A percentile compares a stretch with the other conserved stretches of the same genome.
phyloP scores from a whole-genome alignment of 2,888 invertebrate species.

The Boloria euphrosyne region DNA sequence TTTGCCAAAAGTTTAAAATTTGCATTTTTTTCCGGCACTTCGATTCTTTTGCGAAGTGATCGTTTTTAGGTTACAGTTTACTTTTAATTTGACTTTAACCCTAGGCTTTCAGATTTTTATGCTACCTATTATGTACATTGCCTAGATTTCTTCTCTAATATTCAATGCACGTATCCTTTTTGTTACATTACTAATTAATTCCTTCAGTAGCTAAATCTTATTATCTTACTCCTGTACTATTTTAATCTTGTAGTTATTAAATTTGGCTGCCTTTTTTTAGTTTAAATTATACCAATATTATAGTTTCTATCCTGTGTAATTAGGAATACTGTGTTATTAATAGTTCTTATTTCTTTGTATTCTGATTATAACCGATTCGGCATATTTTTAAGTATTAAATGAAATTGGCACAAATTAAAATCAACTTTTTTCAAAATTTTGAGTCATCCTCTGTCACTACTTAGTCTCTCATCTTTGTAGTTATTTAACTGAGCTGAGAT shows the following conservation, averaged over 20 bases:
- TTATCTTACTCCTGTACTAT: slow-evolving; percentile 6
- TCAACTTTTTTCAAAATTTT: slow-evolving; percentile 27
- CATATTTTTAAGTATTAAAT: slow-evolving; percentile 52
- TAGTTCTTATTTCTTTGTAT: slow-evolving; percentile 52
- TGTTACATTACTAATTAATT: slow-evolving; percentile 37
- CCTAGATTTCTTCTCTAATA: slow-evolving; percentile 39
- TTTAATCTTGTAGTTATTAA: slow-evolving; percentile 16
- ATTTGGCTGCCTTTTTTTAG: slow-evolving; percentile 35
- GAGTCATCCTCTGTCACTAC: slow-evolving; percentile 60
- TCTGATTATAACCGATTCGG: slow-evolving; percentile 60
- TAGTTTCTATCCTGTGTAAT: slow-evolving; percentile 39
- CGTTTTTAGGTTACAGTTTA: slow-evolving; percentile 36
- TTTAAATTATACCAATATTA: slow-evolving; percentile 32
- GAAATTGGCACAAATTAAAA: slow-evolving; percentile 61
- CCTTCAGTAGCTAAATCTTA: slow-evolving; percentile 16
- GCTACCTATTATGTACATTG: slow-evolving; percentile 30
- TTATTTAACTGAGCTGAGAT: no score
- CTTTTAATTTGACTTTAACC: slow-evolving; percentile 53
- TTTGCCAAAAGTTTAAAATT: slow-evolving; percentile 82
- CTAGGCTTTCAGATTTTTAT: slow-evolving; percentile 47
- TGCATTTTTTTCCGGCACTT: slow-evolving; percentile 78
- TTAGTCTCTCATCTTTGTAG: background rate
- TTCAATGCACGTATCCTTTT: slow-evolving; percentile 53
- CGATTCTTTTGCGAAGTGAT: slow-evolving; percentile 57
- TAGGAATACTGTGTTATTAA: slow-evolving; percentile 39